A percentile compares a stretch with the other conserved stretches of the same genome.
Conservation (phyloP, 2,113 vertebrate genomes). For the Oryzias javanicus region DNA sequence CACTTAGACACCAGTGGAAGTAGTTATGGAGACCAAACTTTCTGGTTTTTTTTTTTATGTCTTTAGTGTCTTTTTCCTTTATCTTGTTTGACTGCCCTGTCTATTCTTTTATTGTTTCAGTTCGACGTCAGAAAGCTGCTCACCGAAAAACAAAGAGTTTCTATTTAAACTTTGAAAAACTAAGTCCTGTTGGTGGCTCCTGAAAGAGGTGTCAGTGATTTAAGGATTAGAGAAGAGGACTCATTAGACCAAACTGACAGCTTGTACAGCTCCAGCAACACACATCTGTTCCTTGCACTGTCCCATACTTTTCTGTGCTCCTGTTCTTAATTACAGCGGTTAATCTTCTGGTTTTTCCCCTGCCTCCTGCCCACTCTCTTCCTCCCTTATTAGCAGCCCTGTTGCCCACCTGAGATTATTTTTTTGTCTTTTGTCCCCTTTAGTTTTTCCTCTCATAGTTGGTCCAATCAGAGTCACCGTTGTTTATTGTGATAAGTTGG, state of each 20-base stretch:
- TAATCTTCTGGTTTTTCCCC: constrained; percentile 66
- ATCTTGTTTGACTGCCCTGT: no score
- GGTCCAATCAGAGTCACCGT: constrained; percentile 72
- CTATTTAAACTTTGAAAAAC: constrained; percentile 20
- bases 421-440: constrained; percentile 59
- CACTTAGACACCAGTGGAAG: no score
- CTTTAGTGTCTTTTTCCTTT: constrained; percentile 32
- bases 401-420: constrained; percentile 70
- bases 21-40: neutral
- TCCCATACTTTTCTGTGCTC: constrained; percentile 46
- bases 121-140: constrained; percentile 3
- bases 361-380: constrained; percentile 56
- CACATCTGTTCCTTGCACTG: constrained; percentile 41
- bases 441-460: constrained; percentile 54
- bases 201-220: constrained; percentile 15
- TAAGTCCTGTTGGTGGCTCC: constrained; percentile 17
- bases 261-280: constrained; percentile 31
- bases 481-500: constrained; percentile 86
- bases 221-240: constrained; percentile 32
- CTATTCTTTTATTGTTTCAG: neutral
- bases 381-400: constrained; percentile 65
- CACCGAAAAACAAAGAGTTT: neutral
- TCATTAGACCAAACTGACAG: constrained; percentile 42
- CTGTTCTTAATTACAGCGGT: constrained; percentile 69
- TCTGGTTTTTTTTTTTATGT: constrained; percentile 17